A percentile compares a stretch with the other conserved stretches of the same genome.
Conservation (phyloP, 2,888 invertebrate genomes). For the Leptinotarsa peninsularis region DNA sequence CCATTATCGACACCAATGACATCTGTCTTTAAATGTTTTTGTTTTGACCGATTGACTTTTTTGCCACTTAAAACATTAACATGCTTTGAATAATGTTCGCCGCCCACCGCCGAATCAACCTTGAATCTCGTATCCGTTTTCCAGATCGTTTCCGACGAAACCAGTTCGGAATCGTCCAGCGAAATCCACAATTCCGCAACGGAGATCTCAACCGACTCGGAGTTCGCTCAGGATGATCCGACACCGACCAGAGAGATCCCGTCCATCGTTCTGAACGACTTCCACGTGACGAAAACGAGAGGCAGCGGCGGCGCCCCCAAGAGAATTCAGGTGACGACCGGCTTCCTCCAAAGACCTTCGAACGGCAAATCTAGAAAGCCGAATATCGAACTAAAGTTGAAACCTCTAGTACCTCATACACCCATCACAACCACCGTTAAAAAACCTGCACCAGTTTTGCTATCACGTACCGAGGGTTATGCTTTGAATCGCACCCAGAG, state of each 20-base stretch:
- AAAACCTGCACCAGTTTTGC: slow-evolving; percentile 58
- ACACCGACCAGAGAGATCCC: slow-evolving; percentile 81
- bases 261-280: slow-evolving; percentile 80
- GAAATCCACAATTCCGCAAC: slow-evolving; percentile 87
- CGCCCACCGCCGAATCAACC: neutral
- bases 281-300: slow-evolving; percentile 70
- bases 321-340: slow-evolving; percentile 73
- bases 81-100: slow-evolving; percentile 16
- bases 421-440: slow-evolving; percentile 44
- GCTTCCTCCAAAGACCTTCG: slow-evolving; percentile 66
- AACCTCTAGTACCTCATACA: slow-evolving; percentile 62
- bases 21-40: slow-evolving; percentile 13
- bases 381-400: slow-evolving; percentile 64
- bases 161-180: slow-evolving; percentile 75
- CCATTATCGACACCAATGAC: slow-evolving; percentile 1
- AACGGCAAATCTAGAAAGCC: slow-evolving; percentile 59
- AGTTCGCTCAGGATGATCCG: slow-evolving; percentile 86
- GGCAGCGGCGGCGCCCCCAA: slow-evolving; percentile 66
- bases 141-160: slow-evolving; percentile 76
- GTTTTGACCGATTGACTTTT: slow-evolving; percentile 20
- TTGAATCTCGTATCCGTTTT: slow-evolving; percentile 36
- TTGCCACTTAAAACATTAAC: slow-evolving; percentile 28
- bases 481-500: slow-evolving; percentile 85
- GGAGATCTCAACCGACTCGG: slow-evolving; percentile 92
- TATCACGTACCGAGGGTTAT: slow-evolving; percentile 75